phyloP scores from a whole-genome alignment of 2,113 vertebrate species.

The Numida meleagris region DNA sequence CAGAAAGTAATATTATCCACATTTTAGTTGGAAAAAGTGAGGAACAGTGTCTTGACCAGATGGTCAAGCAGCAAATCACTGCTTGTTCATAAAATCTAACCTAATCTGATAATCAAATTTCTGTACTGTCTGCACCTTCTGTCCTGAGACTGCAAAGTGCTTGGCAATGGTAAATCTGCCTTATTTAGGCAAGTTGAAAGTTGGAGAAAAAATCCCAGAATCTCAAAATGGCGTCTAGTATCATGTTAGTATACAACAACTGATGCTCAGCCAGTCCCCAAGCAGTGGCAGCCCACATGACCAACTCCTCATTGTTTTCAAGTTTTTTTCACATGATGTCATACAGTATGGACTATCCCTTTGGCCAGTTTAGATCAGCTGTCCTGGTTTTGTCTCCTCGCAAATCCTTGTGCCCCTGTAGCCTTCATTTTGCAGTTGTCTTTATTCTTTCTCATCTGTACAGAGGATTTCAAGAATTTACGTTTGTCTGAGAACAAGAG shows the following conservation, averaged over 20 bases:
- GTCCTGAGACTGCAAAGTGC: not conserved
- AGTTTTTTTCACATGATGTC: too few species aligned
- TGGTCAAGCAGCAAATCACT: not conserved
- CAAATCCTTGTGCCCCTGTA: too few species aligned
- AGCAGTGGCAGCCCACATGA: too few species aligned
- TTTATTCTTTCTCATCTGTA: not conserved
- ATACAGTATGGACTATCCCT: too few species aligned
- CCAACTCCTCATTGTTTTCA: too few species aligned
- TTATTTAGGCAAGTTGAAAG: not conserved
- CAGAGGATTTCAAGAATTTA: not conserved
- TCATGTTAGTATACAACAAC: not conserved
- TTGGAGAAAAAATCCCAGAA: not conserved
- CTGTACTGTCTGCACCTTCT: fast-evolving
- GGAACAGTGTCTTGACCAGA: not conserved
- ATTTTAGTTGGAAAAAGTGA: not conserved
- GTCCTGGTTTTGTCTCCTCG: too few species aligned
- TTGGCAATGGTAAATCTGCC: not conserved
- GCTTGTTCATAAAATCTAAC: not conserved
- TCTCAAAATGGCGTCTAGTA: not conserved
- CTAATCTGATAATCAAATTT: not conserved
- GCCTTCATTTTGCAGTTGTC: not conserved
- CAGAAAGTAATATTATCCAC: not conserved
- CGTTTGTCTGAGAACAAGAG: not conserved
- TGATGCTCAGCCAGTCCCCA: not conserved
- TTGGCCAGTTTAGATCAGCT: too few species aligned